Conservation (phyloP, 2,113 vertebrate genomes). For the Elgaria multicarinata region DNA sequence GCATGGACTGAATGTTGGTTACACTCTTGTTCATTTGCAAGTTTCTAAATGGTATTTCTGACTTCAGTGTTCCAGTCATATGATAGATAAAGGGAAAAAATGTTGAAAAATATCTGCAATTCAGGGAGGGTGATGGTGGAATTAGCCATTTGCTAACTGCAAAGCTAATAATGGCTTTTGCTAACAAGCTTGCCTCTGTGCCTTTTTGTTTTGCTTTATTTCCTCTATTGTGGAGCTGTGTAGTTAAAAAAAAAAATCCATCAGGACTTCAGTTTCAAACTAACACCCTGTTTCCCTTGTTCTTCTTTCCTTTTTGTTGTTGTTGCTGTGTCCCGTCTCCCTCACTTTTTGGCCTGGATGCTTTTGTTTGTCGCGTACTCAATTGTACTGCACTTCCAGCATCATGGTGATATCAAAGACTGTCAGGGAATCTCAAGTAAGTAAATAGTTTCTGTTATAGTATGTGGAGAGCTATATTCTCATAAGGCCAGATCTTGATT, state of each 20-base stretch:
- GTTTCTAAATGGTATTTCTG: background rate
- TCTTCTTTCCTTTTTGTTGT: conserved; percentile 69
- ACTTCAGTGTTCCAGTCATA: background rate
- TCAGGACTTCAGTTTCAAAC: conserved; percentile 69
- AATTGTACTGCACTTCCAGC: conserved; percentile 77
- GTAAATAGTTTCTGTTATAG: conserved; percentile 65
- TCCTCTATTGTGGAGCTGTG: conserved; percentile 33
- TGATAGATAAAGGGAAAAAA: background rate
- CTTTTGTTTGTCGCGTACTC: conserved; percentile 76
- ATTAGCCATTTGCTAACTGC: conserved; percentile 53
- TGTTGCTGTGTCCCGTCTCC: conserved; percentile 73
- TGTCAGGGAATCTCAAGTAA: conserved; percentile 85
- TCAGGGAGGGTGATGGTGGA: background rate
- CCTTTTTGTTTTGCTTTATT: conserved; percentile 52
- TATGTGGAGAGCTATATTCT: background rate
- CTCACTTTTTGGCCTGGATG: conserved; percentile 75
- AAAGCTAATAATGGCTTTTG: conserved; percentile 32
- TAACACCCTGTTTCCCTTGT: conserved; percentile 83
- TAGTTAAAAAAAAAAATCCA: conserved; percentile 40
- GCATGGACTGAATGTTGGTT: background rate
- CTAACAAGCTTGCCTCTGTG: conserved; percentile 21
- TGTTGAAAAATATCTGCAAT: background rate
- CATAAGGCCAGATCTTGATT: background rate
- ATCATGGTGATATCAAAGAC: conserved; percentile 87
- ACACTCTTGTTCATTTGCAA: background rate